These are phyloP conservation scores for Pseudorectes ferrugineus DNA, from an alignment of 2,113 vertebrate species.

Conservation along the genomic window DNA sequence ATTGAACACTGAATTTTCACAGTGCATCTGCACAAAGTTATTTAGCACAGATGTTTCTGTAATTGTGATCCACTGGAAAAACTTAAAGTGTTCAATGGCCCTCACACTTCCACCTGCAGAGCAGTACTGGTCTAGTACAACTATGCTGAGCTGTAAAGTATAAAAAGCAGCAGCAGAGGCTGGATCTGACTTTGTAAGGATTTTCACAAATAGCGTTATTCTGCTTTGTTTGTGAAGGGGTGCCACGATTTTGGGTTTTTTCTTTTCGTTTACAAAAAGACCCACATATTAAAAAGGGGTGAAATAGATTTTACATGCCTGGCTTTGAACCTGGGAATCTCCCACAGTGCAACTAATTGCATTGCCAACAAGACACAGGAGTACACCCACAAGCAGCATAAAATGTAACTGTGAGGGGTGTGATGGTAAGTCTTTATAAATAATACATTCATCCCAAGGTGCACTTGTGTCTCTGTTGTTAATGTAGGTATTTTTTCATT, in stretches of 20 bases:
- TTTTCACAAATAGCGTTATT: slow-evolving; percentile 26
- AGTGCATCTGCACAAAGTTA: slow-evolving; percentile 34
- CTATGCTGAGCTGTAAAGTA: neutral
- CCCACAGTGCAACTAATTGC: slow-evolving; percentile 75
- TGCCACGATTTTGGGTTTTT: slow-evolving; percentile 14
- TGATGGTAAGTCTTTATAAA: slow-evolving; percentile 64
- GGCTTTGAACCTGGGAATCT: slow-evolving; percentile 74
- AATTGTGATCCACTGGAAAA: slow-evolving; percentile 49
- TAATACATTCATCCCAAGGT: slow-evolving; percentile 56
- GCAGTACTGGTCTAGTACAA: neutral
- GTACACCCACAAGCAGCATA: slow-evolving; percentile 62
- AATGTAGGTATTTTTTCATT: slow-evolving; percentile 47
- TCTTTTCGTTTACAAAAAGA: slow-evolving; percentile 49
- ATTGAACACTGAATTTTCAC: slow-evolving; percentile 52
- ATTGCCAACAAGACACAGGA: slow-evolving; percentile 67
- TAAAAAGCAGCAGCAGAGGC: neutral
- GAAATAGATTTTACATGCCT: slow-evolving; percentile 65
- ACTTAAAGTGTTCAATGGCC: slow-evolving; percentile 48
- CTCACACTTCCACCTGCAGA: slow-evolving; percentile 29
- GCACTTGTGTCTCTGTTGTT: slow-evolving; percentile 6
- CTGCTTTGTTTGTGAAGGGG: slow-evolving; percentile 23
- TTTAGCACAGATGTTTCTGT: slow-evolving; percentile 41
- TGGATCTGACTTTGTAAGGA: neutral
- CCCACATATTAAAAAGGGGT: slow-evolving; percentile 57
- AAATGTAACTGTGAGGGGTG: slow-evolving; percentile 58